These are phyloP conservation scores for Tanypteryx hageni DNA, from an alignment of 2,888 invertebrate species.

Conservation along the genomic window DNA sequence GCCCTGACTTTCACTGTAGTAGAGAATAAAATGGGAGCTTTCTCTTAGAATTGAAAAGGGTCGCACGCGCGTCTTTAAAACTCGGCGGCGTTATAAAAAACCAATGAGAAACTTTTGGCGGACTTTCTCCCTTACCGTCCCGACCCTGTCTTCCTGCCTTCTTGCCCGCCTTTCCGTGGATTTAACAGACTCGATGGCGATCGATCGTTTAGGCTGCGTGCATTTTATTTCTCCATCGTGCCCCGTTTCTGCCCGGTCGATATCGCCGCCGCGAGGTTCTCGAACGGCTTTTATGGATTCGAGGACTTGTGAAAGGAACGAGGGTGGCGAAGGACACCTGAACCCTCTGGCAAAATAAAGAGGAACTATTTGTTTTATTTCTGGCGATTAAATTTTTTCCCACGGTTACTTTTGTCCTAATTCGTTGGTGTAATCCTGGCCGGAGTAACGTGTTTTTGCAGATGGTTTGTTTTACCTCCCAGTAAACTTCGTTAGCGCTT, in stretches of 20 bases:
- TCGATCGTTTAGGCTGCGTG: conserved; percentile 4
- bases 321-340: neutral
- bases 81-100: no score
- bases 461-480: no score
- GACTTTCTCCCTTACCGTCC: no score
- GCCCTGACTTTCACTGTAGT: no score
- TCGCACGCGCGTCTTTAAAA: no score
- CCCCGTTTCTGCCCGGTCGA: neutral
- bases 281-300: neutral
- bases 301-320: neutral
- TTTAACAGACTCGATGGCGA: neutral
- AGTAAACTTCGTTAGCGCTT: neutral
- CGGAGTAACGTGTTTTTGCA: no score
- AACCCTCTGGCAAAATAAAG: neutral
- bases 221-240: neutral
- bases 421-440: neutral
- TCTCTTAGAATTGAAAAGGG: no score
- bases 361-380: neutral
- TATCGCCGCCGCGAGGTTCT: neutral
- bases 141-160: no score
- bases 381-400: neutral
- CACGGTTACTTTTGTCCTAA: neutral
- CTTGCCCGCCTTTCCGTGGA: neutral
- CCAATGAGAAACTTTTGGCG: no score
- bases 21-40: no score